Evolutionary conservation across 2,113 vertebrate species (phyloP).

Genomic region (Aramus guarauna): DNA sequence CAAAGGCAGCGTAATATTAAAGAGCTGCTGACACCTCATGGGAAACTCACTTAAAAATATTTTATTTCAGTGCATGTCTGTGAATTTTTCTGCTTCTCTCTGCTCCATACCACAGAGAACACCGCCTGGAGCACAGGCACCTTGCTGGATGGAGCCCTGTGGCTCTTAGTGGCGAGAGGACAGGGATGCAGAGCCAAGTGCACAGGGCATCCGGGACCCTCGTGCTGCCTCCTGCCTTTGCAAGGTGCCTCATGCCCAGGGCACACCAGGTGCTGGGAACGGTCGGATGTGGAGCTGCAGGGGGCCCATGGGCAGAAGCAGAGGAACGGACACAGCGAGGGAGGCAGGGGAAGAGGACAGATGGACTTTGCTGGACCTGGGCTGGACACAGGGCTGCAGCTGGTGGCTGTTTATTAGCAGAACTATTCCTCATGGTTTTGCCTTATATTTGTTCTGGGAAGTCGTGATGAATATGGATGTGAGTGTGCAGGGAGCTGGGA

Average conservation of each 20-base stretch:
- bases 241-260: neutral
- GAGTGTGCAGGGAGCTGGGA: neutral
- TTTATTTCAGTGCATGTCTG: neutral
- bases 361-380: fast-evolving
- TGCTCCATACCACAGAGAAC: neutral
- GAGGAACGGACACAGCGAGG: fast-evolving
- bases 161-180: neutral
- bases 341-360: neutral
- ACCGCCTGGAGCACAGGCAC: fast-evolving
- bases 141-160: fast-evolving
- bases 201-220: neutral
- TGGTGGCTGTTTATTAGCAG: neutral
- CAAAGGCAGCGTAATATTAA: neutral
- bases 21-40: neutral
- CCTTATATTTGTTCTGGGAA: neutral
- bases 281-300: no score
- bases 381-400: neutral
- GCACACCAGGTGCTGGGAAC: fast-evolving
- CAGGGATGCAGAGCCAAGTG: neutral
- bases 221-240: fast-evolving
- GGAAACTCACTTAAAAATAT: neutral
- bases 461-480: neutral
- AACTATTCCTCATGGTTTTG: neutral
- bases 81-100: neutral
- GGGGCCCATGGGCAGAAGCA: neutral